Conservation (phyloP, 1,140 invertebrate species). For the Drosophila kohkoa region DNA sequence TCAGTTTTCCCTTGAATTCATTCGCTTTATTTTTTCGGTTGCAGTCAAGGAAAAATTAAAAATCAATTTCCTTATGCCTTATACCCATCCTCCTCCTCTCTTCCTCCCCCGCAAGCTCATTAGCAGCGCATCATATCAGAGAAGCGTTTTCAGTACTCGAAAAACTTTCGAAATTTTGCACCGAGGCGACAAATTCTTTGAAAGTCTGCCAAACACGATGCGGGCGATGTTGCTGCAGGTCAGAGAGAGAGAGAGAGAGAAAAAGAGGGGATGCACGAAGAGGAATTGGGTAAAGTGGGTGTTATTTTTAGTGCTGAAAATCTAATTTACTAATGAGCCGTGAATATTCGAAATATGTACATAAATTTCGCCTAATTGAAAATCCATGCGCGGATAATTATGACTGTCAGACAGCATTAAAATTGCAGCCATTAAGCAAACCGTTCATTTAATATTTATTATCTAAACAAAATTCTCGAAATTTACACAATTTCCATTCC, state of each 20-base stretch:
- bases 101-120: constrained; percentile 49
- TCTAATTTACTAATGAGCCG: constrained; percentile 78
- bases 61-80: constrained; percentile 64
- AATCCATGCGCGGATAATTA: constrained; percentile 77
- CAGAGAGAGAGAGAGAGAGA: no score
- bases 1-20: neutral
- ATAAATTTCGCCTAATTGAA: constrained; percentile 79
- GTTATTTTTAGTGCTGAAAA: constrained; percentile 71
- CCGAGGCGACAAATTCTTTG: constrained; percentile 65
- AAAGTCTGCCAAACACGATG: constrained; percentile 41
- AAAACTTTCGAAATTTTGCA: constrained; percentile 71
- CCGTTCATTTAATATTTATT: constrained; percentile 28
- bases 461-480: constrained; percentile 26
- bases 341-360: constrained; percentile 70
- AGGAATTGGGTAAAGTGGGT: constrained; percentile 16
- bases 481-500: neutral
- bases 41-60: constrained; percentile 63
- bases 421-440: constrained; percentile 32
- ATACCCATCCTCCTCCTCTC: neutral
- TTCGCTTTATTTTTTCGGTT: neutral
- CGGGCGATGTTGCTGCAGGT: constrained; percentile 16
- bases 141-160: constrained; percentile 29
- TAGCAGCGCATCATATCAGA: constrained; percentile 56
- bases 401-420: constrained; percentile 64
- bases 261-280: neutral